Percentiles rank a stretch among this genome's conserved stretches.
Evolutionary conservation across 2,113 vertebrate genomes (phyloP).

Genomic region (Thalassoma bifasciatum): DNA sequence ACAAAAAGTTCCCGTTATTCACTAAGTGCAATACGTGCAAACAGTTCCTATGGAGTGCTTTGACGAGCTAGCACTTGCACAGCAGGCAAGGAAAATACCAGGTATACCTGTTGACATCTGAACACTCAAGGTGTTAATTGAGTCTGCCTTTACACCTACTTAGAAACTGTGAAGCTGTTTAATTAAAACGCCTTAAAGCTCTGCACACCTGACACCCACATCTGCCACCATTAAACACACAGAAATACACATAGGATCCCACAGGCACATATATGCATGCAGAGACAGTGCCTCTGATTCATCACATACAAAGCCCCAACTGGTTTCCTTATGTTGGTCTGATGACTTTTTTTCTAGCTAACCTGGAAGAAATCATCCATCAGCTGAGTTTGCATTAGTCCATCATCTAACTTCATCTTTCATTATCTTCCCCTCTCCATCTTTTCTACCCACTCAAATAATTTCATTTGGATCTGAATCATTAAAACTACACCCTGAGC

Average conservation of each 20-base stretch:
- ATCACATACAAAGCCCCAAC: conserved; percentile 36
- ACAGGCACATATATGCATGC: conserved; percentile 1
- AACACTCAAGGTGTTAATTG: conserved; percentile 33
- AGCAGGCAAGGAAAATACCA: background rate
- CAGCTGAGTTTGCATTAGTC: conserved; percentile 29
- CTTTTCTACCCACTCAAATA: conserved; percentile 42
- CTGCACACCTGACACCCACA: background rate
- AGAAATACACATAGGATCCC: background rate
- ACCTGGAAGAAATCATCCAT: conserved; percentile 29
- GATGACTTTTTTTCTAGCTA: conserved; percentile 27
- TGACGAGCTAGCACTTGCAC: background rate
- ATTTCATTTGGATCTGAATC: conserved; percentile 47
- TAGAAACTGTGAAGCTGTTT: conserved; percentile 25
- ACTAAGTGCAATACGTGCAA: too few species aligned
- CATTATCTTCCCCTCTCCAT: conserved; percentile 38
- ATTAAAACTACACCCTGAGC: conserved; percentile 37
- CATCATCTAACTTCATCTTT: conserved; percentile 60
- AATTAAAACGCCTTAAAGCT: conserved; percentile 35
- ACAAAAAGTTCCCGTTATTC: too few species aligned
- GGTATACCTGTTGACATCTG: background rate
- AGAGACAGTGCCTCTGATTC: conserved; percentile 36
- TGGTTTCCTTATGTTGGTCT: conserved; percentile 33
- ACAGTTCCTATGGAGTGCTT: background rate
- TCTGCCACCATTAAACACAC: background rate
- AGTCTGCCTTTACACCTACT: conserved; percentile 8